Evolutionary conservation across 2,797 vertebrate species (phyloP).

Genomic region (Erethizon dorsatum): DNA sequence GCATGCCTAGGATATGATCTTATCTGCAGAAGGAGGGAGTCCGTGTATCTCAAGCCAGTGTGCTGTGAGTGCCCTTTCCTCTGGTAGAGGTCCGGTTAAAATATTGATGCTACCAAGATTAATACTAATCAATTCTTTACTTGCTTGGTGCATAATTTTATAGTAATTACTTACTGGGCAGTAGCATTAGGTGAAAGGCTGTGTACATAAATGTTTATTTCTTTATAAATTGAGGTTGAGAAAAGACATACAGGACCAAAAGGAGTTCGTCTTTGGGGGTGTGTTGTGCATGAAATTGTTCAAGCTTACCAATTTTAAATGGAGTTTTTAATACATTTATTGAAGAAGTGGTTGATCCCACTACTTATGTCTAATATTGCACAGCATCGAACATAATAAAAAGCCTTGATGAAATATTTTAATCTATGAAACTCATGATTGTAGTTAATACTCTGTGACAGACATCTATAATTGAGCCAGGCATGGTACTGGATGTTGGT

Average conservation of each 20-base stretch:
- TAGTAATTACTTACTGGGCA: not conserved
- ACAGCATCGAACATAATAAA: not conserved
- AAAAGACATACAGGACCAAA: not conserved
- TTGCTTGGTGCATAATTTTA: not conserved
- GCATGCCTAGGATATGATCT: too few relatives aligned
- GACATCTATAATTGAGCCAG: not conserved
- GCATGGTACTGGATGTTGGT: not conserved
- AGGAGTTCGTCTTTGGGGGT: not conserved
- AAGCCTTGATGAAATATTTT: not conserved
- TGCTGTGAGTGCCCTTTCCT: not conserved
- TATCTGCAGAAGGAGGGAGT: not conserved
- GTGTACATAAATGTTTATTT: not conserved
- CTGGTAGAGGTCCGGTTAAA: not conserved
- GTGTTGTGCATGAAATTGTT: not conserved
- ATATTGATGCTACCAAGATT: not conserved
- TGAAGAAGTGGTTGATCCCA: not conserved
- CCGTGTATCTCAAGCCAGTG: not conserved
- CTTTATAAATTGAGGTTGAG: not conserved
- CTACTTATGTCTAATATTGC: not conserved
- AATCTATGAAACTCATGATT: not conserved
- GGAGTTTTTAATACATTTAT: not conserved
- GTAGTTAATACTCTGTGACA: not conserved
- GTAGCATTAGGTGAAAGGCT: not conserved
- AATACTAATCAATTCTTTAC: not conserved
- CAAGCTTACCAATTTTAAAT: not conserved